Evolutionary conservation across 2,113 vertebrate genomes (phyloP).

Genomic region (Thamnophis sirtalis): DNA sequence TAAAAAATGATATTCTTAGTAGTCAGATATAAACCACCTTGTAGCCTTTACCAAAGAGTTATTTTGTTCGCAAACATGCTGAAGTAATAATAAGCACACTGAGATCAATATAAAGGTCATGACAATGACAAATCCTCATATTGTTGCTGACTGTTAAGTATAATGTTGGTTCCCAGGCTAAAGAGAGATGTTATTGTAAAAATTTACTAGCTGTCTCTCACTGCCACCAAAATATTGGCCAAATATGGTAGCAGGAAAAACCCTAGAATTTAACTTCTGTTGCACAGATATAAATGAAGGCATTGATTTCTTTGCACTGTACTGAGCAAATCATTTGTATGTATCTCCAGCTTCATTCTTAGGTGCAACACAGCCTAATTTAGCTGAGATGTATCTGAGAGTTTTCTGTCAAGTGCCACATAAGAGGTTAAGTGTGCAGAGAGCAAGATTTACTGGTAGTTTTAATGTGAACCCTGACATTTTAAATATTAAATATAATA

Average conservation of each 20-base stretch:
- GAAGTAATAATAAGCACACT: neutral
- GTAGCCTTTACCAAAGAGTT: conserved; percentile 4
- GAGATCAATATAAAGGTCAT: neutral
- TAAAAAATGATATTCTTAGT: neutral
- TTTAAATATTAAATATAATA: neutral
- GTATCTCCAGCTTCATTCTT: neutral
- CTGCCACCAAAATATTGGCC: neutral
- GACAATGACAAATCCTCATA: neutral
- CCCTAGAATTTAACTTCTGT: neutral
- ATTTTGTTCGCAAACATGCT: neutral
- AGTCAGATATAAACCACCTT: neutral
- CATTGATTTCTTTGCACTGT: neutral
- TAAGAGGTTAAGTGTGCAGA: neutral
- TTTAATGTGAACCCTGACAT: neutral
- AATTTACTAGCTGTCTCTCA: neutral
- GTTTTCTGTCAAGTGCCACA: neutral
- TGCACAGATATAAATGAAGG: neutral
- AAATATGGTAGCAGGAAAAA: neutral
- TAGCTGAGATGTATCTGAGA: neutral
- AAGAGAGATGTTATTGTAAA: neutral
- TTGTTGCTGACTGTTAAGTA: neutral
- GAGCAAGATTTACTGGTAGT: neutral
- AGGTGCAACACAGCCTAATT: neutral
- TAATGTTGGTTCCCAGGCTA: neutral
- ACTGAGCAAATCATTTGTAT: neutral